Conservation (phyloP, 2,888 invertebrate genomes). For the Podotricha telesiphe region DNA sequence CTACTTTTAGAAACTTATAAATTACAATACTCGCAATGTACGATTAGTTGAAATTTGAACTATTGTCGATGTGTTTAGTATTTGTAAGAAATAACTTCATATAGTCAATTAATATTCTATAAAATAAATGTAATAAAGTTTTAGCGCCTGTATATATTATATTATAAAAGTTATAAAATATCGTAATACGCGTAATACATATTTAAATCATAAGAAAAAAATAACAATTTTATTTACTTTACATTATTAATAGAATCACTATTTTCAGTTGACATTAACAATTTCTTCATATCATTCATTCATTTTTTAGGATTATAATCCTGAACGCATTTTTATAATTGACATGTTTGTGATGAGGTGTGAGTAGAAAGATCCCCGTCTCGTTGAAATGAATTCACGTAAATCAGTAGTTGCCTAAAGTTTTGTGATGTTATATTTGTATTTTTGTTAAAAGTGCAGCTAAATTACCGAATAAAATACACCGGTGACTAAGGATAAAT, state of each 20-base stretch:
- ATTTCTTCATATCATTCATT: background rate
- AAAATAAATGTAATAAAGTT: too few species aligned
- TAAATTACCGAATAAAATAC: constrained; percentile 60
- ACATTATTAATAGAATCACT: background rate
- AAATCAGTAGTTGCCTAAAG: constrained; percentile 64
- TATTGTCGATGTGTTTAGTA: too few species aligned
- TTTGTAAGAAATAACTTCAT: too few species aligned
- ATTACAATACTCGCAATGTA: too few species aligned
- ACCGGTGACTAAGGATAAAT: constrained; percentile 61
- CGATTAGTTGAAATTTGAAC: too few species aligned
- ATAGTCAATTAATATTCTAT: too few species aligned
- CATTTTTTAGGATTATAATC: too few species aligned
- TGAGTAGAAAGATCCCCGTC: constrained; percentile 74
- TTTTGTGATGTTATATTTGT: constrained; percentile 75
- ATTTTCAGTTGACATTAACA: background rate
- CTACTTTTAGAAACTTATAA: too few species aligned
- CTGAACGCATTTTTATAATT: constrained; percentile 48
- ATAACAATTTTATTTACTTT: background rate
- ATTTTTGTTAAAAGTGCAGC: constrained; percentile 56
- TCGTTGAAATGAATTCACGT: constrained; percentile 70
- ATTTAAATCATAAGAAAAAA: background rate
- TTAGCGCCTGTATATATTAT: too few species aligned
- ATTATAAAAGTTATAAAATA: too few species aligned
- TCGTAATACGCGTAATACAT: too few species aligned
- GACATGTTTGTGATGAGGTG: constrained; percentile 84